Evolutionary conservation across 2,797 vertebrate species (phyloP).

Genomic region (Malacoctenus gilli): DNA sequence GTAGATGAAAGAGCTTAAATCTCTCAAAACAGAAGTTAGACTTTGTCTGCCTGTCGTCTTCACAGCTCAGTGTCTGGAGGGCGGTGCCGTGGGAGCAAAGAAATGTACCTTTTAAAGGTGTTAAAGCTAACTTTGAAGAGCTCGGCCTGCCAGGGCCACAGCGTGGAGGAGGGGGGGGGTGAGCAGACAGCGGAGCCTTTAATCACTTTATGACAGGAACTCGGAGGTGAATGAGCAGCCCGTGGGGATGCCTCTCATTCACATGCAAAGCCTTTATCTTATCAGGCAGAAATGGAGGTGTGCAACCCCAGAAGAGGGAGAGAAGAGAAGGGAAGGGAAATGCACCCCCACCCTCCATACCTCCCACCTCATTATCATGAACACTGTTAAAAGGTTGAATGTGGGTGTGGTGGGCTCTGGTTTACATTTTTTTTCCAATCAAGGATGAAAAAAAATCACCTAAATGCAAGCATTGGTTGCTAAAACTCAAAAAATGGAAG

Average conservation of each 20-base stretch:
- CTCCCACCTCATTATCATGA: slow-evolving; percentile 8
- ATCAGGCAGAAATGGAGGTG: slow-evolving; percentile 82
- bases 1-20: background rate
- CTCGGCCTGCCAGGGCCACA: slow-evolving; percentile 39
- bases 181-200: slow-evolving; percentile 74
- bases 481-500: no score
- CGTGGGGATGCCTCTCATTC: slow-evolving; percentile 81
- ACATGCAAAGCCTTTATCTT: slow-evolving; percentile 85
- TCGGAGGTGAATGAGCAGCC: slow-evolving; percentile 85
- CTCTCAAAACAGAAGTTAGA: background rate
- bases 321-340: slow-evolving; percentile 38
- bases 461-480: no score
- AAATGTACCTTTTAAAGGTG: slow-evolving; percentile 24
- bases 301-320: slow-evolving; percentile 50
- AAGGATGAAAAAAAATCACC: no score
- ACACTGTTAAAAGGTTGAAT: slow-evolving; percentile 23
- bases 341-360: slow-evolving; percentile 1
- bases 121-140: slow-evolving; percentile 27
- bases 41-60: slow-evolving; percentile 19
- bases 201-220: slow-evolving; percentile 99
- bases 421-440: no score
- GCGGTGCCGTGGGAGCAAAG: slow-evolving; percentile 3
- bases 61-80: slow-evolving; percentile 13
- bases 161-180: slow-evolving; percentile 11
- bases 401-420: background rate